phyloP scores from a whole-genome alignment of 2,797 vertebrate species.

The Astyanax mexicanus region DNA sequence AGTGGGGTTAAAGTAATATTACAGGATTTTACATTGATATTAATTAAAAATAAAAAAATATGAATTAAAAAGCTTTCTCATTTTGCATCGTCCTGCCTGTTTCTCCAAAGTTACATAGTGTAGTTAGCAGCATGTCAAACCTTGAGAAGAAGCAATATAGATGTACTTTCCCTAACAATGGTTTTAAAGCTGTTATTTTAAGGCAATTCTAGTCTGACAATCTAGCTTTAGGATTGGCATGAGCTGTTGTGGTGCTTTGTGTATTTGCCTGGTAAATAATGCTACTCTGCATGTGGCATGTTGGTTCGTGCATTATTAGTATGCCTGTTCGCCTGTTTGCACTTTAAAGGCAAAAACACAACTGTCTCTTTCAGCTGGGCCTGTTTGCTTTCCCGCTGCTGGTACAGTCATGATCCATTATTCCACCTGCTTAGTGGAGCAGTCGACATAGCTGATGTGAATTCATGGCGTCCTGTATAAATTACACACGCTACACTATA shows the following conservation, averaged over 20 bases:
- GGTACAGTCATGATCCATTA: slow-evolving; percentile 16
- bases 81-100: too few relatives aligned
- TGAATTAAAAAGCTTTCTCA: too few relatives aligned
- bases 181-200: too few relatives aligned
- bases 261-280: slow-evolving; percentile 43
- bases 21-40: too few relatives aligned
- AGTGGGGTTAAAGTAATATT: too few relatives aligned
- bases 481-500: not conserved
- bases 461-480: slow-evolving; percentile 8
- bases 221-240: not conserved
- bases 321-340: slow-evolving; percentile 14
- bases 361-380: not conserved
- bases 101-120: too few relatives aligned
- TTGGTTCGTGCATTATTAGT: slow-evolving; percentile 9
- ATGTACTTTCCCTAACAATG: too few relatives aligned
- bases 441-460: slow-evolving; percentile 6
- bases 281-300: not conserved
- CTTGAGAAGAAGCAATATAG: too few relatives aligned
- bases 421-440: slow-evolving; percentile 3
- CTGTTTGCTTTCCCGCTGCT: slow-evolving; percentile 36
- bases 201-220: too few relatives aligned
- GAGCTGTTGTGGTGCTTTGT: slow-evolving; percentile 17
- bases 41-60: too few relatives aligned
- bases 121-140: too few relatives aligned
- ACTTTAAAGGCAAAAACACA: slow-evolving; percentile 18